Evolutionary conservation across 2,888 invertebrate species (phyloP), one percentile per base, ranked within the genome.

Genomic region (Harpalus rubripes): DNA sequence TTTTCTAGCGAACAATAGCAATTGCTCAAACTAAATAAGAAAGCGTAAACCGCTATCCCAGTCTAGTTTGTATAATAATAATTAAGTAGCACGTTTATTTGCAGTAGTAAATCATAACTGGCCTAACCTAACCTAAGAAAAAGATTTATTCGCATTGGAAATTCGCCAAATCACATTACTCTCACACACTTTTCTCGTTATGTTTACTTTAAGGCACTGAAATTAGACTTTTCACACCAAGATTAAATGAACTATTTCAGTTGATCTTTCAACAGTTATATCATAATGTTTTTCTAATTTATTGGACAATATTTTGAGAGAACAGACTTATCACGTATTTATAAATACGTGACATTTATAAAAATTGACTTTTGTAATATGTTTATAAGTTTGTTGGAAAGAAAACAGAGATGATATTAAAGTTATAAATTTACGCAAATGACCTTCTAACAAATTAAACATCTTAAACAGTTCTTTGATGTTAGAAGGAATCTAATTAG

Each of bases 361-460:
- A 61, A 61, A 61, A 61, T 61, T 61, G 0, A 61, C 59, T 61
- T 61, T 61, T 61, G 7, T 18, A 61, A 16, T 18, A 61, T 61
- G 59, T 61, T 61, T 61, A 10, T 16, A 10, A 22, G 0, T 22
- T 2, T 61, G 59, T 61, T 61, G 59, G 44, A 52, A 61, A 61
- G 59, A 15, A 15, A 52, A 52, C 2, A 18, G 18, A 18, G 22
- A 61, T 3, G 16, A 16, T 61, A 61, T 61, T 61, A 18, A 7
- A 18, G 18, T 18, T 16, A 61, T 61, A 61, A 61, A 61, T 61
- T 61, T 18, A 18, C 8, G 15, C 8, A 10, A 52, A 15, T 61
- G 18, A 18, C 59, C 59, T 61, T 61, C 59, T 18, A 18, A 61
- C 59, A 61, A 61, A 61, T 61, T 61, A 61, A 61, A 61, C 59